Percentiles rank a stretch among this genome's conserved stretches.
These are phyloP conservation scores for Lepidurus apus DNA, from an alignment of 1,140 invertebrate genomes.

Conservation along the genomic window DNA sequence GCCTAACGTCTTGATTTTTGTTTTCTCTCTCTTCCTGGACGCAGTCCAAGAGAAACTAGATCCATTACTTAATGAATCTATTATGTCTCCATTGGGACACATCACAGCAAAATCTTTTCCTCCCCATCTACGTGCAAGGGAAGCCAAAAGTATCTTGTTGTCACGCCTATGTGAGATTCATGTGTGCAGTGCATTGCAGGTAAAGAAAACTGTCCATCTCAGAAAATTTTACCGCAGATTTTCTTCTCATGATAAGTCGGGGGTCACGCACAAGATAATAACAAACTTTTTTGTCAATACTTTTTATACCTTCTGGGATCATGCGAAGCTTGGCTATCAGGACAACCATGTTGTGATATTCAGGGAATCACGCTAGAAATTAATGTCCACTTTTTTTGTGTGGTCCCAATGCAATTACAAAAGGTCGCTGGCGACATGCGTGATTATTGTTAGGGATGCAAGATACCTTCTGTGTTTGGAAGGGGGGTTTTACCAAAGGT, in stretches of 20 bases:
- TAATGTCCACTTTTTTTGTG: too few relatives aligned
- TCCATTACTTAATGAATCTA: slow-evolving; percentile 5
- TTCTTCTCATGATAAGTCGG: too few relatives aligned
- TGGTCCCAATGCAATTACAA: too few relatives aligned
- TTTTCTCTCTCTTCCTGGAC: not conserved
- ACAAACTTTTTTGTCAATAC: too few relatives aligned
- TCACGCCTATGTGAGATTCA: not conserved
- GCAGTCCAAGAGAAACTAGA: not conserved
- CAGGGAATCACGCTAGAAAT: too few relatives aligned
- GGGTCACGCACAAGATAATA: too few relatives aligned
- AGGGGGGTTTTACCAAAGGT: not conserved
- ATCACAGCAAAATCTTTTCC: not conserved
- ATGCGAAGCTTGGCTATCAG: too few relatives aligned
- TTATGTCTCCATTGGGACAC: not conserved
- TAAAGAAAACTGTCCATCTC: too few relatives aligned
- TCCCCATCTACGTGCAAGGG: not conserved
- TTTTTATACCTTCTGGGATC: too few relatives aligned
- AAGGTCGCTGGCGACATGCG: not conserved
- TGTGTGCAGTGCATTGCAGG: too few relatives aligned
- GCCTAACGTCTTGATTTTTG: not conserved
- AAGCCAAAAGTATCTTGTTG: not conserved
- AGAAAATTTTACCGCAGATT: too few relatives aligned
- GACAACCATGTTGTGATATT: too few relatives aligned
- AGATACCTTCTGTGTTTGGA: not conserved
- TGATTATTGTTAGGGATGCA: not conserved